Evolutionary conservation across 30 jellyfish, hydroid and myxozoan genomes (phyloP), one percentile per base, ranked within the genome.

Genomic region (Cassiopea xamachana): DNA sequence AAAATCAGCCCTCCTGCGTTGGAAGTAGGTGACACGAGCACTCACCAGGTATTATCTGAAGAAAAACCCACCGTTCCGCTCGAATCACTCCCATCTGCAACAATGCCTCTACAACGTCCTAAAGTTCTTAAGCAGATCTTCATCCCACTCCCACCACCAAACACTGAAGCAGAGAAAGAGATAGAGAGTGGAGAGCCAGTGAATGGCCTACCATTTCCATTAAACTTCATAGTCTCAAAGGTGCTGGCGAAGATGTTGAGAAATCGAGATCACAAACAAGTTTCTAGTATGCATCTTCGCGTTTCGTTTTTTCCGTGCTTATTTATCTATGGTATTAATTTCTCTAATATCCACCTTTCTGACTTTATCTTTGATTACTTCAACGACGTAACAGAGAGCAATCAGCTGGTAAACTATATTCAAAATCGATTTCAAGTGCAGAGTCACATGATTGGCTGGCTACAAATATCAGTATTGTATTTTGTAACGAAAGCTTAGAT

Each of bases 91-190:
- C 81, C 62, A 17, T 48, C 82, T 1, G 78, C 19, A 43, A 45
- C 55, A 14, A 74, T 19, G 7, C 73, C 69, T 13, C 67, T 60
- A 48, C 94, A 87, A 47, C 84, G 58, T 16, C 89, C 84, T 74
- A 75, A 80, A 43, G 39, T 87, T 2, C 58, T 94, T 70, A 94
- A 94, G 87, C 95, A 94, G 83, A 83, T 94, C 48, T 94, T 94
- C 87, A 90, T 94, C 70, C 98, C 98, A 44, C 77, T 94, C 51
- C 98, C 98, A 10, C 97, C 93, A 59, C 94, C 96, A 48, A 80
- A 91, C 69, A 76, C 98, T 0, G 93, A 91, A 64, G 98, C 97
- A 12, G 98, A 95, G 77, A 81, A 86, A 43, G 98, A 82, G 70
- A 86, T 94, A 50, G 97, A 89, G 70, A 75, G 78, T 27, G 98